Base-by-base conservation (phyloP, 2,113 vertebrate genomes). In the Hippocampus abdominalis region DNA sequence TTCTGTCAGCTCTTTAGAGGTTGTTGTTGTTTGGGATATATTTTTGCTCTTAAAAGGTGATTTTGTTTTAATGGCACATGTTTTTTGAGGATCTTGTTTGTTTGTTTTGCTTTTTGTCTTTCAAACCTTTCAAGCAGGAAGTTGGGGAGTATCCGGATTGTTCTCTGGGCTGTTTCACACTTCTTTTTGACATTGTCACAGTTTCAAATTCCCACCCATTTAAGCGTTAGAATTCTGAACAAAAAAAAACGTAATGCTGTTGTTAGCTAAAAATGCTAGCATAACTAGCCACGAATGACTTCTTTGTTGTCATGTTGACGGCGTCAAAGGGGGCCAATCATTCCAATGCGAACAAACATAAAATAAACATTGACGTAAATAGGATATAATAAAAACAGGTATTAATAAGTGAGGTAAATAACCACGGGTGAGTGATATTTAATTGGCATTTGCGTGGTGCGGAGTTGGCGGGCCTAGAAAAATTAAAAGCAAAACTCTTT, bases 401-500 rank as follows among this genome's bases (percentile, higher is more conserved):
- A 57, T 27, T 57, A 27, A 60, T 32, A 32, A 60, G 57, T 16
- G 27, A 29, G 27, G 29, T 60, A 60, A 88, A 89, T 88, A 76
- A 81, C 23, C 40, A 15, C 23, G 23, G 42, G 63, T 64, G 42
- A 64, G 82, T 81, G 83, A 83, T 84, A 84, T 88, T 89, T 92
- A 91, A 93, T 92, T 92, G 88, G 89, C 79, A 72, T 88, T 81
- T 80, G 83, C 78, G 79, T 90, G 87, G 86, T 87, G 84, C 84
- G 87, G 87, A 60, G 57, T 60, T 72, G 76, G 89, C 72, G 84
- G 77, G 89, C 86, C 88, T 81, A 61, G 62, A 88, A 89, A 92
- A 92, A 92, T 91, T 46, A 91, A 91, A 32, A 90, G 86, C 65
- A 25, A 79, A 87, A 91, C 81, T 81, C 92, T 92, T 93, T 93